Evolutionary conservation across 2,888 invertebrate genomes (phyloP), one percentile per base, ranked within the genome.

Genomic region (Oscheius onirici): DNA sequence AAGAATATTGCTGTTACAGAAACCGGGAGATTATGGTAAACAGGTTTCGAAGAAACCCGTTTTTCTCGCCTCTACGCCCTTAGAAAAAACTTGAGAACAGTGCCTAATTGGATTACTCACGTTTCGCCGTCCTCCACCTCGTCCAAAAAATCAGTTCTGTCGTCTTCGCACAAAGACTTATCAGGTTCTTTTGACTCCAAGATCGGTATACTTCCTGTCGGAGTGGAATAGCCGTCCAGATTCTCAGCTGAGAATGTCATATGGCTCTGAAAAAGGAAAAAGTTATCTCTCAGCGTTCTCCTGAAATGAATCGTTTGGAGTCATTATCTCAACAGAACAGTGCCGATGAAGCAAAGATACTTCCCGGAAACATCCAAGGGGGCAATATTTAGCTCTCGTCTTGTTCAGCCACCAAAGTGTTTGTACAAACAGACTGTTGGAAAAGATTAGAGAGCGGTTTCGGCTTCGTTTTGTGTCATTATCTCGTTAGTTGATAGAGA

Each of bases 241-340:
- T 68, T 68, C 26, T 68, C 68, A 20, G 55, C 68, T 3, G 55
- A 68, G 54, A 67, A 55, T 22, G 24, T 49, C 44, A 28, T 57
- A 6, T 44, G 46, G 57, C 49, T 68, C 46, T 49, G 46, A 71
- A 77, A n/a, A 49, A 72, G 15, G 71, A 77, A 6, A 43, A 13
- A 5, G 46, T 46, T 17, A 46, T 15, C 46, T 15, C 3, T 3
- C n/a, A 46, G 20, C 11, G 46, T 46, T 46, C 46, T 46, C n/a
- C n/a, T 3, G 46, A 15, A 46, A 20, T 46, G 46, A 20, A 46
- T 46, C 46, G 15, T 15, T 26, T 22, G 11, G 28, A 55, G 8
- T 55, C n/a, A 11, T 51, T 51, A 20, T 51, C 24, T 20, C 24
- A 13, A 20, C 3, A 5, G 51, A 24, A 51, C 20, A 51, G 8